Evolutionary conservation across 2,888 invertebrate genomes (phyloP), one percentile per base, ranked within the genome.

Genomic region (Lumbricus terrestris): DNA sequence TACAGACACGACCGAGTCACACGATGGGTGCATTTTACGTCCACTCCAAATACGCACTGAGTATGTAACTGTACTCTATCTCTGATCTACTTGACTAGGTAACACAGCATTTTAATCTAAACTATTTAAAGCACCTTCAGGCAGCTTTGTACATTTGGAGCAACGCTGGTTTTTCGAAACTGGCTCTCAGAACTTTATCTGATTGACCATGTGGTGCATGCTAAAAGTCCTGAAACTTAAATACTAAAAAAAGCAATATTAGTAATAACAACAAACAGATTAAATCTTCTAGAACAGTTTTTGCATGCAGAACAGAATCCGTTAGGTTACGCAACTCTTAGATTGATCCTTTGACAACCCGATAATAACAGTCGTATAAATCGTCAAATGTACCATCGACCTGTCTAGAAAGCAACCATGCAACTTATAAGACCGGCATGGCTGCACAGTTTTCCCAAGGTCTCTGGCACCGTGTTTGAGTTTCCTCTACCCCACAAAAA

Each of bases 241-340:
- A n/a, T 29, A 69, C 69, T 69, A 69, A 69, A 11, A 69, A 69
- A 69, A 69, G 11, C 69, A 69, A 8, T n/a, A 69, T 69, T 69
- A 69, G 69, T 69, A 69, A n/a, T 69, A 69, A 69, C n/a, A 69
- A n/a, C n/a, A 69, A n/a, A 69, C 69, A 69, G n/a, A 69, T n/a
- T n/a, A 69, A 69, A n/a, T 69, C 16, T 16, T 47, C 69, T n/a
- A 69, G 6, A 69, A n/a, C 69, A n/a, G 47, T n/a, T 13, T n/a
- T n/a, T 69, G 69, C 69, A 69, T 69, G 69, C 69, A 69, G 69
- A 29, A 69, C 69, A n/a, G 11, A 69, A 69, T 69, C 16, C n/a
- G 8, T 69, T 29, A 69, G 6, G 69, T 69, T n/a, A 69, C 29
- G n/a, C 4, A 69, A 69, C 69, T 69, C n/a, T 69, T 69, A 69